Base-by-base conservation (phyloP, 2,797 vertebrate genomes). In the Myotis daubentonii region DNA sequence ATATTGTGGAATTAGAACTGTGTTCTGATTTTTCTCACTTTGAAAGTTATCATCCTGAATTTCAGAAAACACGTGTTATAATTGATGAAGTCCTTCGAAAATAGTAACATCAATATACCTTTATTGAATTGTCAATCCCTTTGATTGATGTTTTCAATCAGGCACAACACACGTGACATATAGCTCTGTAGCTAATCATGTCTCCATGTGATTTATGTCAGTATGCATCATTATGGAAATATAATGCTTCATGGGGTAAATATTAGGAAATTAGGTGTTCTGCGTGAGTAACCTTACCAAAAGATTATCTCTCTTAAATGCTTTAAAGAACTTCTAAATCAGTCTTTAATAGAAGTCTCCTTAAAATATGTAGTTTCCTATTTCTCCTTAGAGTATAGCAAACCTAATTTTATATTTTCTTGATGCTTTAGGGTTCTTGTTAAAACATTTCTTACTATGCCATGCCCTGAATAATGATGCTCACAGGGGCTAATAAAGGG, bases 201-300 rank as follows among this genome's bases (percentile, higher is more conserved):
- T 76, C 92, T 94, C 79, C 44, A 0, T 80, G 53, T 93, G 79
- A 66, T 72, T 95, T 86, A 44, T 94, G 65, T 90, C 55, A 25
- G 8, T 93, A 94, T 86, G 81, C 41, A 82, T 93, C 74, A 57
- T 95, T 93, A 95, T 78, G 65, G 72, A 94, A 96, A 95, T 94
- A 88, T 51, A 93, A 80, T 55, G 71, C 91, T 86, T 88, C 66
- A 68, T 89, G n/a, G 65, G n/a, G n/a, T 93, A 91, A 89, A 83
- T 60, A 62, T 95, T 96, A 89, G 57, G 85, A 95, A 89, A 89
- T 89, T 78, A 68, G 74, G 13, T 80, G 57, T 95, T 94, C 38
- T 79, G 3, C 49, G 11, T 49, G 51, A 95, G 51, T 66, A 38
- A 87, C 83, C 91, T 91, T 86, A 79, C 65, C n/a, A 36, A 80